Evolutionary conservation across 2,888 invertebrate genomes (phyloP).

Genomic region (Dryomyza anilis): DNA sequence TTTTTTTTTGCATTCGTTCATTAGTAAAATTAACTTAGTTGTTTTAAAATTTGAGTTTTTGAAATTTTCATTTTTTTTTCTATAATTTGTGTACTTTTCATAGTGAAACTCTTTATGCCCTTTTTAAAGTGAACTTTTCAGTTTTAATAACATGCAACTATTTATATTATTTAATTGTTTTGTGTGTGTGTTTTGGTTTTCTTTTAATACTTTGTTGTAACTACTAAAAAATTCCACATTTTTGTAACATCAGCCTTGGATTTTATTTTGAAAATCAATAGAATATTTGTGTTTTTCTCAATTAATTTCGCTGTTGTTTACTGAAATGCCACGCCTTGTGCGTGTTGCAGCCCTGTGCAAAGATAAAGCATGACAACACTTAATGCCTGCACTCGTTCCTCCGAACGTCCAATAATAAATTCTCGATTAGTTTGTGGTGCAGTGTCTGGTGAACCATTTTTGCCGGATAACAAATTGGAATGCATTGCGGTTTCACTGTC

Average conservation of each 20-base stretch:
- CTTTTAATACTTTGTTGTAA: constrained; percentile 9
- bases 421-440: constrained; percentile 33
- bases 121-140: no score
- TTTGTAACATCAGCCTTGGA: constrained; percentile 18
- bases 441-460: constrained; percentile 19
- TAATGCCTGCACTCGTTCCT: constrained; percentile 86
- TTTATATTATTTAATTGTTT: no score
- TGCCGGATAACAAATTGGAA: constrained; percentile 57
- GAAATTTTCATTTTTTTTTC: no score
- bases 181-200: neutral
- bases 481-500: constrained; percentile 72
- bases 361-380: constrained; percentile 93
- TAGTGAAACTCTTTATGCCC: no score
- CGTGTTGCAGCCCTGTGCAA: constrained; percentile 85
- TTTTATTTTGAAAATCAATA: constrained; percentile 1
- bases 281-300: neutral
- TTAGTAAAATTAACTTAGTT: no score
- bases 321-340: constrained; percentile 55
- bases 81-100: no score
- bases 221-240: constrained; percentile 28
- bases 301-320: constrained; percentile 35
- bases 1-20: no score
- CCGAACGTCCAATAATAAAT: constrained; percentile 67
- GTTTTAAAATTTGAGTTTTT: no score
- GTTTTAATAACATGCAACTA: no score